Evolutionary conservation across 2,113 vertebrate species (phyloP).

Genomic region (Blennius ocellaris): DNA sequence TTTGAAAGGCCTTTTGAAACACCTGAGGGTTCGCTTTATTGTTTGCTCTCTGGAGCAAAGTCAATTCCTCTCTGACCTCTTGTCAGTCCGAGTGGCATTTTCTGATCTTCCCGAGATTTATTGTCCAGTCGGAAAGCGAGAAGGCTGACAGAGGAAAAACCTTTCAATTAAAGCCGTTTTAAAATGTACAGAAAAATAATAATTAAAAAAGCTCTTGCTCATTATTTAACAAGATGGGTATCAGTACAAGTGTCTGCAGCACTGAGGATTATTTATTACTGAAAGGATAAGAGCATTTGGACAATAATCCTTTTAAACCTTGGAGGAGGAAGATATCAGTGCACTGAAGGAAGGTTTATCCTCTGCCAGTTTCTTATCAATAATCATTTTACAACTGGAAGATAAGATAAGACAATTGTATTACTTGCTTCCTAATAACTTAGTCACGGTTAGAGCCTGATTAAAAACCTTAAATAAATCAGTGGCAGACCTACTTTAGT

Average conservation of each 20-base stretch:
- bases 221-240: no score
- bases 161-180: slow-evolving; percentile 3
- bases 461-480: slow-evolving; percentile 7
- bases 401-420: no score
- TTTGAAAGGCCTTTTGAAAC: not conserved
- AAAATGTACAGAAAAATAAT: not conserved
- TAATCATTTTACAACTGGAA: no score
- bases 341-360: no score
- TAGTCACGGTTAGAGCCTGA: not conserved
- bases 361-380: no score
- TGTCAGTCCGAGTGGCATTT: slow-evolving; percentile 27
- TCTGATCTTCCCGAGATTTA: slow-evolving; percentile 27
- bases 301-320: no score
- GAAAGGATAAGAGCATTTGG: no score
- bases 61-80: slow-evolving; percentile 27
- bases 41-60: slow-evolving; percentile 22
- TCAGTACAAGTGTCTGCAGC: no score
- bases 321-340: no score
- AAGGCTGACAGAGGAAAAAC: not conserved
- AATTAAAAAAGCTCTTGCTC: no score
- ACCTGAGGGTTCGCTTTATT: slow-evolving; percentile 9
- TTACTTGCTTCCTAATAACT: not conserved
- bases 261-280: no score
- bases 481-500: not conserved
- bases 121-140: not conserved